Conservation (phyloP, 2,797 vertebrate genomes). For the Sebastes itinus region DNA sequence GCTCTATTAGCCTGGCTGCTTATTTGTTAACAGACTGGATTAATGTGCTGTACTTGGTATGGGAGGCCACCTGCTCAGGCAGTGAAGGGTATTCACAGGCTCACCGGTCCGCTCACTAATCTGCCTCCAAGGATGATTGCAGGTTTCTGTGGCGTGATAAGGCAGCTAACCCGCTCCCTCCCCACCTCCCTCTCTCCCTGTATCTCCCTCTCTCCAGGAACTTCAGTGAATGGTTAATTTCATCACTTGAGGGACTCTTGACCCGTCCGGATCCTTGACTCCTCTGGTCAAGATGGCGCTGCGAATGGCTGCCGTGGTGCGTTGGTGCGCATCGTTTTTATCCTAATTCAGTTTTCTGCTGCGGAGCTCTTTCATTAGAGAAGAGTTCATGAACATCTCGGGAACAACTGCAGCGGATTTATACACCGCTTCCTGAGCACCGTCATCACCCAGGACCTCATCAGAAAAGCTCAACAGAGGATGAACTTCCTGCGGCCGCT, state of each 20-base stretch:
- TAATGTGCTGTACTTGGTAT: conserved; percentile 74
- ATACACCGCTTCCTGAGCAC: too few species aligned
- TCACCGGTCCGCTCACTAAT: conserved; percentile 70
- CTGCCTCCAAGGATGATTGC: conserved; percentile 69
- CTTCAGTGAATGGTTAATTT: conserved; percentile 67
- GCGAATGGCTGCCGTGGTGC: not conserved
- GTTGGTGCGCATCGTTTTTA: not conserved
- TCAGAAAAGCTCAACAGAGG: not conserved
- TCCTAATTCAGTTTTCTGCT: not conserved
- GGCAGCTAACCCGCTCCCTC: conserved; percentile 4
- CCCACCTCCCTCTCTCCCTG: not conserved
- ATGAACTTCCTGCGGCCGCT: not conserved
- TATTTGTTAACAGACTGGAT: conserved; percentile 78
- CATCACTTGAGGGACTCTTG: conserved; percentile 57
- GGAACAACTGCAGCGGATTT: not conserved
- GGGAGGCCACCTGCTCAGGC: conserved; percentile 72
- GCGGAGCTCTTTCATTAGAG: not conserved
- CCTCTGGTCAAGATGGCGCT: not conserved
- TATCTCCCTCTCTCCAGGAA: conserved; percentile 39
- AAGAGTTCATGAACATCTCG: not conserved
- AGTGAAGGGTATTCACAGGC: conserved; percentile 63
- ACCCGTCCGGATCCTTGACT: conserved; percentile 43
- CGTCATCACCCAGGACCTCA: too few species aligned
- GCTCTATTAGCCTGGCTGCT: conserved; percentile 72
- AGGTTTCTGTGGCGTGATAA: conserved; percentile 67